Evolutionary conservation across 2,888 invertebrate genomes (phyloP), one percentile per base, ranked within the genome.

Genomic region (Melinaea menophilus): DNA sequence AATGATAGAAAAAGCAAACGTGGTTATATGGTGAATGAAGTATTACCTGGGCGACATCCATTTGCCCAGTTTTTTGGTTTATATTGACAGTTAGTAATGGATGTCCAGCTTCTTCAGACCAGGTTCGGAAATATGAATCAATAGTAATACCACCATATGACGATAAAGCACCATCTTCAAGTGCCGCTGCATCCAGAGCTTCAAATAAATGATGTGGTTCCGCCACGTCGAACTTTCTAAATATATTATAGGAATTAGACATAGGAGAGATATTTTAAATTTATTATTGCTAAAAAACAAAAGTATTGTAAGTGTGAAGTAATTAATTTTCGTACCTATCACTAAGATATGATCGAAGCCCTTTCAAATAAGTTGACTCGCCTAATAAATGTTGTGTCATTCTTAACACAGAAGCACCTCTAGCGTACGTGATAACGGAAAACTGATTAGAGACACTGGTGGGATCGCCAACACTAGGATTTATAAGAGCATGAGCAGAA

Each of bases 361-460:
- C 93, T 46, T 78, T 80, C 48, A 85, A 76, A 74, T 92, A 95
- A 0, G 91, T 86, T 0, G 74, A 73, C 0, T 81, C 73, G 13
- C 93, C 93, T 37, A 95, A 84, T n/a, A 92, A 81, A 72, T 94
- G 91, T 67, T 92, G 91, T 4, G 95, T 86, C 95, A 95, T 95
- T 69, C 94, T 92, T 31, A 95, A 84, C 3, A 94, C 81, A 0
- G 90, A 69, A 2, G 89, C 92, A 0, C 93, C 94, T 81, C 94
- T 95, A 34, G 92, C 92, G 69, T 95, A 95, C 0, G 94, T 93
- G 66, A 95, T 94, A 12, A 85, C 85, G 56, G 94, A 93, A 75
- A 95, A 95, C 77, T 93, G 93, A 0, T 80, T 85, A 12, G 84
- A 82, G 5, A 95, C 92, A 68, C 93, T 90, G 0, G 78, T 67